Evolutionary conservation across 2,113 vertebrate species (phyloP).

Genomic region (Eulemur macaco): DNA sequence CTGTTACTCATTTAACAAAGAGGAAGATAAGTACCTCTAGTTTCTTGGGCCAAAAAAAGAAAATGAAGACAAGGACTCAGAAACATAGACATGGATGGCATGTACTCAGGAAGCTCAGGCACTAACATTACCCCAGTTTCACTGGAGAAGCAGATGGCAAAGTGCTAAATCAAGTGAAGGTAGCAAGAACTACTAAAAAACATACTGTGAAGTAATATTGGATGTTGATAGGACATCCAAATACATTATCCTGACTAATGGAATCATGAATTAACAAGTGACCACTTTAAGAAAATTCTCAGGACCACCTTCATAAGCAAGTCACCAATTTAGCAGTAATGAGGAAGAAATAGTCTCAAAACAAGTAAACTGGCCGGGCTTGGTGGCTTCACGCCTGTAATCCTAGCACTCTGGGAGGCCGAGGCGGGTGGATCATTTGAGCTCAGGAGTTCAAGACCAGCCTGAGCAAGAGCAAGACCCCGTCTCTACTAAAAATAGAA

Average conservation of each 20-base stretch:
- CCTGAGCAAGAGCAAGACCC: no score
- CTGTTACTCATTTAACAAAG: background rate
- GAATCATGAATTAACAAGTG: background rate
- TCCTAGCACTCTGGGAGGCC: no score
- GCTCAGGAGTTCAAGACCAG: no score
- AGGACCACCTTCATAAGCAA: background rate
- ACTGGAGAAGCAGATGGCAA: background rate
- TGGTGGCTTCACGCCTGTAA: no score
- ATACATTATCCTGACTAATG: background rate
- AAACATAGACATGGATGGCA: background rate
- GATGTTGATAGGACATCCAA: background rate
- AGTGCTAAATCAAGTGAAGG: background rate
- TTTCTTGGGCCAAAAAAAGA: no score
- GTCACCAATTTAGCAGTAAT: background rate
- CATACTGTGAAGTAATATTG: background rate
- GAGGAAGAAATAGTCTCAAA: background rate
- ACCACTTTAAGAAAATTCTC: conserved; percentile 13
- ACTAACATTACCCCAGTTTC: background rate
- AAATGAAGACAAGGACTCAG: background rate
- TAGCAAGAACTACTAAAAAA: conserved; percentile 7
- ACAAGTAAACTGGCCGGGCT: background rate
- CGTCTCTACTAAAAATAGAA: no score
- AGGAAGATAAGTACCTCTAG: no score
- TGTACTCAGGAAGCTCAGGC: background rate
- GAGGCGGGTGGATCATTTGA: no score